A percentile compares a stretch with the other conserved stretches of the same genome.
phyloP scores from a whole-genome alignment of 1,140 invertebrate species.

The Xylocopa sonorina region DNA sequence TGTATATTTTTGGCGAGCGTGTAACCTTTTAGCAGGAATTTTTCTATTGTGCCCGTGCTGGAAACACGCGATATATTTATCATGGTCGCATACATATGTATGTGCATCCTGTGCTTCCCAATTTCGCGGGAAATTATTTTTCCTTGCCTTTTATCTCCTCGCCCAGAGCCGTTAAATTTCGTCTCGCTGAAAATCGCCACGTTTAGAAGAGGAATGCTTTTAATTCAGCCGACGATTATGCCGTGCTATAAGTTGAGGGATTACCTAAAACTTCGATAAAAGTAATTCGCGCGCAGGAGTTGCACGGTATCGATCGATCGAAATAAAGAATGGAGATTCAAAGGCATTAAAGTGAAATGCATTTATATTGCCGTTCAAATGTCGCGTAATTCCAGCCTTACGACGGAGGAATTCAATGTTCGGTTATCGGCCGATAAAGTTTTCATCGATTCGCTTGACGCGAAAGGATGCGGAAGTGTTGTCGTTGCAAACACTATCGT shows the following conservation, averaged over 20 bases:
- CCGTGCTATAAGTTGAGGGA: too few relatives aligned
- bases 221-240: too few relatives aligned
- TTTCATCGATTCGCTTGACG: neutral
- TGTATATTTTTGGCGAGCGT: neutral
- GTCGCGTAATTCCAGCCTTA: too few relatives aligned
- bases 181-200: neutral
- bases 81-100: neutral
- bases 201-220: neutral
- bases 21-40: neutral
- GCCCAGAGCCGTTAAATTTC: neutral
- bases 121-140: constrained; percentile 7
- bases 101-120: neutral
- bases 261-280: neutral
- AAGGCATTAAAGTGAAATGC: neutral
- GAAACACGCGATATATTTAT: neutral
- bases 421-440: too few relatives aligned
- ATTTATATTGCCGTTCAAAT: neutral
- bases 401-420: too few relatives aligned
- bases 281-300: neutral
- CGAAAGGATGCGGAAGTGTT: neutral
- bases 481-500: neutral
- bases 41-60: neutral
- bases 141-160: neutral
- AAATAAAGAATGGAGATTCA: neutral
- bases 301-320: neutral